These are phyloP conservation scores for Loxodonta africana DNA, from an alignment of 2,113 vertebrate species.

Conservation along the genomic window DNA sequence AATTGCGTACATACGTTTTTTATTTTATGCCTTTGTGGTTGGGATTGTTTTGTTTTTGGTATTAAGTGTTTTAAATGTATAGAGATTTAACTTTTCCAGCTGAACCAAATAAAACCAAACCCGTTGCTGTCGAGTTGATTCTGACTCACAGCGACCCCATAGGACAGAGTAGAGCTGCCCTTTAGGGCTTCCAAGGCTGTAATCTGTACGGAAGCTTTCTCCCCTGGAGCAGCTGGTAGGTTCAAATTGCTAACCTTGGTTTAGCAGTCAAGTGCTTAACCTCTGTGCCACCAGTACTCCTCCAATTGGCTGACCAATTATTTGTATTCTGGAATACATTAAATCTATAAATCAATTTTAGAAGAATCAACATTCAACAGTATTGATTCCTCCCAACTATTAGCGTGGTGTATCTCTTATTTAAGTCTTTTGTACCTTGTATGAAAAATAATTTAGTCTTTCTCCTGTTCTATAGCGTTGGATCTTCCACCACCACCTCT, in stretches of 20 bases:
- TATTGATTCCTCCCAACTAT: not conserved
- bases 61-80: not conserved
- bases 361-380: not conserved
- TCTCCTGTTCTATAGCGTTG: not conserved
- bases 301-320: not conserved
- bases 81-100: not conserved
- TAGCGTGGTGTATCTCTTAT: not conserved
- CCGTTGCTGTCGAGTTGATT: no score
- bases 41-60: not conserved
- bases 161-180: no score
- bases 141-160: no score
- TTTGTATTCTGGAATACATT: slow-evolving; percentile 55
- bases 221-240: no score
- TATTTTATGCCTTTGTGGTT: not conserved
- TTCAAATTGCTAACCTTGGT: no score
- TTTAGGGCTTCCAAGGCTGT: no score
- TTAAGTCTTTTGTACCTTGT: not conserved
- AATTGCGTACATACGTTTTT: not conserved
- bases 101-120: no score
- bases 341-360: slow-evolving; percentile 3
- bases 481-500: not conserved
- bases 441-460: not conserved
- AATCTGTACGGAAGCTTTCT: no score
- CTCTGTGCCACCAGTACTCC: no score
- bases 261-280: no score